Base-by-base conservation (phyloP, 2,888 invertebrate species). In the Didymodactylos carnosus region DNA sequence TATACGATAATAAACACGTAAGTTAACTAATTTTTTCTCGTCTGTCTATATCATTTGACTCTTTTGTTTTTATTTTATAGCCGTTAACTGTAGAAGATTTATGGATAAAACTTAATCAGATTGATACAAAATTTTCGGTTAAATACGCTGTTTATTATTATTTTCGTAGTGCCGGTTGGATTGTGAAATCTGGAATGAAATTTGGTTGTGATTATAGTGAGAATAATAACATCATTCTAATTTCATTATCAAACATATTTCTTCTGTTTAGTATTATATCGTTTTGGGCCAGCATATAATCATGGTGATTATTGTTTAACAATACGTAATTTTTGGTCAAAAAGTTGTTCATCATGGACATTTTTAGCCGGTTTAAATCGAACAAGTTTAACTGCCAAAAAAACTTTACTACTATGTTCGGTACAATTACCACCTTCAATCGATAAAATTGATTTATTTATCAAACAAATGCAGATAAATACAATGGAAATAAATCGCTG, bases 121-220 rank as follows among this genome's bases (percentile, higher is more conserved):
- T 39, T 25, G 74, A 74, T 41, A n/a, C 23, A n/a, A 73, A 72
- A 35, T 83, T 83, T 76, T 69, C 81, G 6, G 77, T 79, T 1
- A 77, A 77, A 51, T 90, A 93, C 84, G 87, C 89, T 40, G 89
- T 88, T 0, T 94, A 92, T 82, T 88, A 91, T 81, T 89, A 92
- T 83, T 90, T 89, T 80, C 87, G 91, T 78, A 87, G 89, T n/a
- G 91, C 90, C 83, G 91, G 91, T 62, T 94, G 93, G 90, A 87
- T 93, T 75, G 90, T 93, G 0, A 92, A 91, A 82, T 87, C 90
- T 72, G 94, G 92, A 51, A 85, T 91, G 2, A 91, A 92, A 83
- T 94, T 90, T 87, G 93, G 93, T 71, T 74, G 74, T 39, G 71
- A 74, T 69, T 74, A 43, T 46, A 43, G 74, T 74, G 35, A 53